Evolutionary conservation across 2,797 vertebrate genomes (phyloP), one percentile per base, ranked within the genome.

Genomic region (Aulostomus chinensis): DNA sequence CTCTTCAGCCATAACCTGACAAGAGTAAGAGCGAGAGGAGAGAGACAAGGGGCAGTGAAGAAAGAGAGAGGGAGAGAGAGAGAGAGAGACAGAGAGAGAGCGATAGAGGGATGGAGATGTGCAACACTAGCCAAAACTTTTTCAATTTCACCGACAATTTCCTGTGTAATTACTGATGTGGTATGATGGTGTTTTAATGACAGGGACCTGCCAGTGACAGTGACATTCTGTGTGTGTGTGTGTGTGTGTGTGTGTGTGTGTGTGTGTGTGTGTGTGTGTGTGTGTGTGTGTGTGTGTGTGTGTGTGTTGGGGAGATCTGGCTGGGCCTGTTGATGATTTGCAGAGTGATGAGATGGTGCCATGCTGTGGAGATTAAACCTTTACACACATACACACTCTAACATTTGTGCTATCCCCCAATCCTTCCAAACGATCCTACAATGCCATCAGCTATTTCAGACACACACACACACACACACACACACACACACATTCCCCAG

Each of bases 101-200:
- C 58, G 59, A 45, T 46, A 55, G 66, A 62, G 68, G 60, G 80
- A 90, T 87, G 81, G 84, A 90, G 89, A 91, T 83, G 78, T 83
- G 81, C 77, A 76, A 84, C 68, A 73, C 76, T 68, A 77, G 86
- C 80, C 82, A 86, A 92, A 92, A 88, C 87, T 91, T 92, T 92
- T 91, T 89, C 84, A 90, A 92, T 91, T 89, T 88, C 92, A 90
- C 64, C 85, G 84, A 84, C 87, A 92, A 92, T 88, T 90, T 93
- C 89, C 91, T 92, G 89, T 70, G 85, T 84, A 92, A 93, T 93
- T 93, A 92, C 86, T 60, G 83, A 86, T 88, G 84, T 84, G 85
- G 81, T 86, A 76, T 89, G 87, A 90, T 90, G 86, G 89, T 83
- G 81, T 90, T 90, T 88, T 91, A 90, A 91, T 88, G 90, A 89